Base-by-base conservation (phyloP, 2,797 vertebrate species). In the Molossus molossus region DNA sequence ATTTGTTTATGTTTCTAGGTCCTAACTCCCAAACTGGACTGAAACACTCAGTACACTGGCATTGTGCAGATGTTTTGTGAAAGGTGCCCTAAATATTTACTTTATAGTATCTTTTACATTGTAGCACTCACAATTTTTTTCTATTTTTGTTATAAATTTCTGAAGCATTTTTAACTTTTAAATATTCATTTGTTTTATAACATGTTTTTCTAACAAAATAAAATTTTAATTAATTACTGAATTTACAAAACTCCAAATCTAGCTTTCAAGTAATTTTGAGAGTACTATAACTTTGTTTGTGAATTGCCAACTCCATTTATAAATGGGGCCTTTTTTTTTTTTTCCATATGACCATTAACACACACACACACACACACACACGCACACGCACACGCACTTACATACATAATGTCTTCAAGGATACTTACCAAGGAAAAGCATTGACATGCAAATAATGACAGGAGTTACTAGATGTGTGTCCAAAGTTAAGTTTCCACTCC, bases 401-500 rank as follows among this genome's bases (percentile, higher is more conserved):
- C 29, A 77, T 33, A 70, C 75, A 57, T 21, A 65, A 72, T 83
- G 25, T 40, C 77, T 92, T 87, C 21, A 76, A 57, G 85, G 18
- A 75, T 23, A 37, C 7, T 55, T 96, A 77, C 65, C 23, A 93
- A 90, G 2, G 13, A 33, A 80, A 85, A 87, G 11, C 20, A 58
- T 40, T 65, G 2, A 7, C 33, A 23, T 88, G 14, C 11, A 65
- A 86, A 76, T 50, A 75, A 60, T 25, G 70, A n/a, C 4, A 53
- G 9, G 58, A 50, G 75, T 82, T 75, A 85, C 45, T 60, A 67
- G n/a, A 53, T 65, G 2, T 64, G 1, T 73, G 14, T 69, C 53
- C 29, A 64, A 64, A 92, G 79, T 94, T 65, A 92, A 90, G 60
- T 13, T 29, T 94, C n/a, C 37, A 67, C 37, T 94, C 53, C 21